Evolutionary conservation across 2,797 vertebrate genomes (phyloP).

Genomic region (Falco naumanni): DNA sequence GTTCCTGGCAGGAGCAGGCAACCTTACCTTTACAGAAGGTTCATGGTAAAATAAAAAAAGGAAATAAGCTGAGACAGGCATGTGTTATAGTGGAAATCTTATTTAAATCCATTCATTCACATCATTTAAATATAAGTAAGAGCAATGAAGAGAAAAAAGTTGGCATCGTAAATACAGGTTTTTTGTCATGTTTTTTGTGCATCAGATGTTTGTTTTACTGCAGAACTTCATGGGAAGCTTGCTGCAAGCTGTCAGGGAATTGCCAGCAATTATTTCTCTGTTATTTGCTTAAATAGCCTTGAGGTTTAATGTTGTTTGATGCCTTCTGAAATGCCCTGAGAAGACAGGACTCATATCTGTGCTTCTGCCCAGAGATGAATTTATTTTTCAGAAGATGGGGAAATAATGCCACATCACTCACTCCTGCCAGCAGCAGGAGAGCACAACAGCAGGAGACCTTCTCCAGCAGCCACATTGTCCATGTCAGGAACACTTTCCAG

Average conservation of each 20-base stretch:
- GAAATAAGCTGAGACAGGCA: not conserved
- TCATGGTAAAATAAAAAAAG: not conserved
- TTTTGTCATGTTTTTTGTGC: not conserved
- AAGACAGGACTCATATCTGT: not conserved
- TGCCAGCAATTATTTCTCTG: constrained; percentile 30
- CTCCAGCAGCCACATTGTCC: rapidly evolving
- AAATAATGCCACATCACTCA: not conserved
- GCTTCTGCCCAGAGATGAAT: not conserved
- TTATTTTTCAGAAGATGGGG: not conserved
- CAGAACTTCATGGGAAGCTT: not conserved
- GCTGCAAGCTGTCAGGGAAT: constrained; percentile 15
- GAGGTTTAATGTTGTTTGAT: not conserved
- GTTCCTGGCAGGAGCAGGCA: not conserved
- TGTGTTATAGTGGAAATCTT: not conserved
- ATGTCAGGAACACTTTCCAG: rapidly evolving
- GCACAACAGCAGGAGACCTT: not conserved
- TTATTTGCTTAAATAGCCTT: constrained; percentile 37
- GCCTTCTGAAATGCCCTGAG: not conserved
- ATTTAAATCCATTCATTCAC: not conserved
- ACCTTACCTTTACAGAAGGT: not conserved
- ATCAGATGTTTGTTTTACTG: not conserved
- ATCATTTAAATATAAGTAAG: not conserved
- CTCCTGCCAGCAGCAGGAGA: not conserved
- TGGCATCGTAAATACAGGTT: not conserved
- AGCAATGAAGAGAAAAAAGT: not conserved